These are phyloP conservation scores for Adelosebastes latens DNA, from an alignment of 2,797 vertebrate species.

Conservation along the genomic window DNA sequence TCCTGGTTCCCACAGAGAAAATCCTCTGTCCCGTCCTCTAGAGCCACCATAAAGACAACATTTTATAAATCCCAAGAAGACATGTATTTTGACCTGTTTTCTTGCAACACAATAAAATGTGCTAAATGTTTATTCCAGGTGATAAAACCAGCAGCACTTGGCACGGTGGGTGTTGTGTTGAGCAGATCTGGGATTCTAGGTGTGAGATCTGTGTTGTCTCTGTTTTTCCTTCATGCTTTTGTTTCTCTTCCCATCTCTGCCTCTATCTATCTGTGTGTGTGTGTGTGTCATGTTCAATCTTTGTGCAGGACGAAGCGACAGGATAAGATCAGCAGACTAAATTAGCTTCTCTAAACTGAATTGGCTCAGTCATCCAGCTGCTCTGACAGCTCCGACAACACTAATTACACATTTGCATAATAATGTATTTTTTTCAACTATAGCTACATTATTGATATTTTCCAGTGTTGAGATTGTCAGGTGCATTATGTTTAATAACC, in stretches of 20 bases:
- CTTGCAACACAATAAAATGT: too few relatives aligned
- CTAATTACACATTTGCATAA: slow-evolving; percentile 12
- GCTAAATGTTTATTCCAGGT: neutral
- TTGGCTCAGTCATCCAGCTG: neutral
- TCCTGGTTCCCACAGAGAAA: too few relatives aligned
- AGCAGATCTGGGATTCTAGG: neutral
- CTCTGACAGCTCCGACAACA: neutral
- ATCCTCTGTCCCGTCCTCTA: too few relatives aligned
- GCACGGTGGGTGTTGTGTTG: neutral
- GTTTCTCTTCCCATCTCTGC: neutral
- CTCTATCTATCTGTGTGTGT: neutral
- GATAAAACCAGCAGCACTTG: neutral
- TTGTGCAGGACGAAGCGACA: neutral
- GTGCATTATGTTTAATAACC: neutral
- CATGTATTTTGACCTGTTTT: too few relatives aligned
- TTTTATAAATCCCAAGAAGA: too few relatives aligned
- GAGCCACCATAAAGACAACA: too few relatives aligned
- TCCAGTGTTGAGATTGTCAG: neutral
- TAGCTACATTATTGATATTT: neutral
- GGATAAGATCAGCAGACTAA: slow-evolving; percentile 16
- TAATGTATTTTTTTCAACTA: neutral
- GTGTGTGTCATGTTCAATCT: neutral
- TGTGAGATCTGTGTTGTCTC: neutral
- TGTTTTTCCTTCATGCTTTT: neutral
- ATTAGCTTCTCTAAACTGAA: neutral